These are phyloP conservation scores for Kryptolebias marmoratus DNA, from an alignment of 2,113 vertebrate genomes.

Conservation along the genomic window DNA sequence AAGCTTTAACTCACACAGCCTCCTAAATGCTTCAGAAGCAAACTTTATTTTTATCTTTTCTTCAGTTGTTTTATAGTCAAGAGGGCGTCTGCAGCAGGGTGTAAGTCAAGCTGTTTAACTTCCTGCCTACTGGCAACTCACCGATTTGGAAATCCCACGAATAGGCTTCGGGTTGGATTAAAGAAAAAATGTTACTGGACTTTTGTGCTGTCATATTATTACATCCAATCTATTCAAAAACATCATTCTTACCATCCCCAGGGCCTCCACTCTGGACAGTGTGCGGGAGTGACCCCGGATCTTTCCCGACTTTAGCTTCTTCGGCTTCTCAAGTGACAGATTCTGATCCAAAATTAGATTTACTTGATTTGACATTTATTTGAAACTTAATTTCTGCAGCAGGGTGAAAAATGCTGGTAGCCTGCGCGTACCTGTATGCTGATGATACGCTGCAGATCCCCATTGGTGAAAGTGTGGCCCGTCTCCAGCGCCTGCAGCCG, in stretches of 20 bases:
- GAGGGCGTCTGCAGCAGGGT: not conserved
- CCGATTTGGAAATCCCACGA: slow-evolving; percentile 82
- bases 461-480: slow-evolving; percentile 81
- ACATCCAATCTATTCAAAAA: slow-evolving; percentile 6
- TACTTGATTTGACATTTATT: not conserved
- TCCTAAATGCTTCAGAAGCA: no score
- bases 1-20: no score
- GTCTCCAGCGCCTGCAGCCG: slow-evolving; percentile 84
- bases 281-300: slow-evolving; percentile 89
- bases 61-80: not conserved
- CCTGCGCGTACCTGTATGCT: slow-evolving; percentile 74
- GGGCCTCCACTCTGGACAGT: slow-evolving; percentile 87
- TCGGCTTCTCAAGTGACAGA: slow-evolving; percentile 85
- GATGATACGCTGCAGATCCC: slow-evolving; percentile 77
- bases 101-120: not conserved
- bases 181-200: slow-evolving; percentile 63
- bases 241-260: slow-evolving; percentile 82
- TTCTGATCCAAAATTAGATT: slow-evolving; percentile 46
- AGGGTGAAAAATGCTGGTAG: not conserved
- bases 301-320: slow-evolving; percentile 83
- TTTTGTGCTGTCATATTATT: slow-evolving; percentile 28
- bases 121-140: slow-evolving; percentile 63
- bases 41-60: not conserved
- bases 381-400: not conserved
- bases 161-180: slow-evolving; percentile 77